Conservation (phyloP, 1,140 invertebrate species). For the Thaumatotibia leucotreta region DNA sequence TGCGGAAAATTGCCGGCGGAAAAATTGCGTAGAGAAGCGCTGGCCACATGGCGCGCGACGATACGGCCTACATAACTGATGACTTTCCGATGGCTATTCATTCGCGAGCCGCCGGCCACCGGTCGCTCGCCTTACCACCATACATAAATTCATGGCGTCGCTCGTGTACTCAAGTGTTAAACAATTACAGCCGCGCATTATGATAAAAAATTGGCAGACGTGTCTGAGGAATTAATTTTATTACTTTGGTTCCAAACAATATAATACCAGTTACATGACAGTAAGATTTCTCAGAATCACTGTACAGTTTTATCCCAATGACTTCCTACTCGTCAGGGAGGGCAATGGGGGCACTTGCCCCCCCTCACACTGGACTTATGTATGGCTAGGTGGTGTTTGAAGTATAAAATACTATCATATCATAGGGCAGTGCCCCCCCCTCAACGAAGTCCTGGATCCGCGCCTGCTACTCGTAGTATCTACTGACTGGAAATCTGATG, state of each 20-base stretch:
- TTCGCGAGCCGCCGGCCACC: constrained; percentile 35
- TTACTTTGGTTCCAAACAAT: not conserved
- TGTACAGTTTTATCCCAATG: not conserved
- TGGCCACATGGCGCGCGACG: constrained; percentile 64
- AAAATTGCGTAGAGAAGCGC: constrained; percentile 62
- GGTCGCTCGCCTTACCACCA: constrained; percentile 23
- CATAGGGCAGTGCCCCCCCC: no score
- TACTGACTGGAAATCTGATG: no score
- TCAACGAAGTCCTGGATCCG: no score
- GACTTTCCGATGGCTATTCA: constrained; percentile 72
- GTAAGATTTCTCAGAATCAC: not conserved
- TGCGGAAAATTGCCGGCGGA: constrained; percentile 60
- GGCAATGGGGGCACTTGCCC: no score
- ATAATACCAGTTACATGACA: not conserved
- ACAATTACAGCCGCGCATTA: constrained; percentile 23
- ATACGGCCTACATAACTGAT: constrained; percentile 70
- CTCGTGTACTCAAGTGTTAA: constrained; percentile 30
- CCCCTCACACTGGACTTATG: no score
- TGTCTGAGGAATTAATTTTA: not conserved
- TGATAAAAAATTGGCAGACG: not conserved
- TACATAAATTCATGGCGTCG: constrained; percentile 34
- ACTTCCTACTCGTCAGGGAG: no score
- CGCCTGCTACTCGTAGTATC: no score
- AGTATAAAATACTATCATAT: no score
- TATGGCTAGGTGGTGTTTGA: no score